Evolutionary conservation across 2,888 invertebrate species (phyloP).

Genomic region (Drosophila atripex): DNA sequence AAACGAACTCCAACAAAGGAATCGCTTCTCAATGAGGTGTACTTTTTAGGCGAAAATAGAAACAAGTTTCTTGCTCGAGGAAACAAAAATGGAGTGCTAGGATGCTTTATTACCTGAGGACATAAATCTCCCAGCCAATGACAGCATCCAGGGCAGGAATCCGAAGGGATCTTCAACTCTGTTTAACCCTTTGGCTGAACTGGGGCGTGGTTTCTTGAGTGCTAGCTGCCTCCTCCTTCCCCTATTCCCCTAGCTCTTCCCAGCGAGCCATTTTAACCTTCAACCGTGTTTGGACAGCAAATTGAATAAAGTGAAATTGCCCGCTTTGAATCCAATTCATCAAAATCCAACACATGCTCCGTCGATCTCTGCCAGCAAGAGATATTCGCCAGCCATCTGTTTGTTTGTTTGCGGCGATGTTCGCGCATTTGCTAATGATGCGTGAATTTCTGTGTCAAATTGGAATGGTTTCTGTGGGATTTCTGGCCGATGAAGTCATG

Average conservation of each 20-base stretch:
- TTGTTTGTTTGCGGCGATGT: constrained; percentile 39
- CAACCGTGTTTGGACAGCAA: constrained; percentile 54
- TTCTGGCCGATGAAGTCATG: constrained; percentile 65
- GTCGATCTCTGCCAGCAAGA: background rate
- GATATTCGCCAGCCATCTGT: constrained; percentile 18
- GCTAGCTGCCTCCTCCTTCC: constrained; percentile 5
- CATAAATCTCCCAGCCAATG: constrained; percentile 65
- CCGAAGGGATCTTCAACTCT: constrained; percentile 12
- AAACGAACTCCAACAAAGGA: constrained; percentile 21
- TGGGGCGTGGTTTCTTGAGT: constrained; percentile 46
- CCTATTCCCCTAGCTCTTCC: constrained; percentile 7
- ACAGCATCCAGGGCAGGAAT: constrained; percentile 36
- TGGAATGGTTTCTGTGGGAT: constrained; percentile 19
- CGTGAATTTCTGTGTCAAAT: constrained; percentile 63
- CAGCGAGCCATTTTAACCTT: constrained; percentile 21
- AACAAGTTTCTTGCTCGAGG: constrained; percentile 50
- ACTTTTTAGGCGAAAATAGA: constrained; percentile 15
- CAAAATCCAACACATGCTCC: constrained; percentile 69
- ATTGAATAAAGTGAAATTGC: constrained; percentile 52
- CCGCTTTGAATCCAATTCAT: constrained; percentile 63
- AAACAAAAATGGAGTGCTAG: constrained; percentile 60
- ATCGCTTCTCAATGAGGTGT: background rate
- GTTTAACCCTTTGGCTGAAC: constrained; percentile 36
- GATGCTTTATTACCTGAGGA: constrained; percentile 59
- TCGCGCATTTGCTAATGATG: constrained; percentile 63